Base-by-base conservation (phyloP, 2,888 invertebrate species). In the Drosophila infuscata region DNA sequence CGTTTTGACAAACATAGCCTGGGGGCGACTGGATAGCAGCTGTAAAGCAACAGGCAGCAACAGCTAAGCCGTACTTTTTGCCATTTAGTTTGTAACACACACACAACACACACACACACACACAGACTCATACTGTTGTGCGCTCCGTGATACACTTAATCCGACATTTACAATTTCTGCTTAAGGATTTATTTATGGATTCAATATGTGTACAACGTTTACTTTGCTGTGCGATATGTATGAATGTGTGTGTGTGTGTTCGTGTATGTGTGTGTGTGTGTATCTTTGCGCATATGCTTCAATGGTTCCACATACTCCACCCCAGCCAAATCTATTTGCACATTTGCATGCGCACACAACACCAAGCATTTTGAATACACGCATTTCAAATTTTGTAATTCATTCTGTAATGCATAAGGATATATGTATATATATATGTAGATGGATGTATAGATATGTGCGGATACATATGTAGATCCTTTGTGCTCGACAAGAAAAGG, bases 161-260 rank as follows among this genome's bases (percentile, higher is more conserved):
- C 87, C 81, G 90, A 90, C 90, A 87, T 87, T 90, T 87, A 87
- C 90, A 87, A 87, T 90, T 90, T 90, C 89, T 89, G 88, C 87
- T 89, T 87, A 87, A 89, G 81, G 87, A 87, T 87, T 87, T 87
- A 87, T 87, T 87, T 87, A 87, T 87, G 87, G 89, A 87, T 87
- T 87, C 90, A 87, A 90, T 89, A 81, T 90, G 87, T 84, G 81
- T 81, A 70, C 68, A 71, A 52, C 74, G 81, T 70, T 78, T 78
- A 81, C 76, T 74, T 76, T 75, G 82, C 76, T 71, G 49, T 57
- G 61, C 60, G 49, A 52, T 33, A 1, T 53, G n/a, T 54, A 32
- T 15, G 8, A 12, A n/a, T 41, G 49, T 46, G 25, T 61, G 53
- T 65, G 43, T 60, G 48, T 63, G 32, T 56, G 52, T 54, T n/a